A percentile compares a stretch with the other conserved stretches of the same genome.
Evolutionary conservation across 2,888 invertebrate genomes (phyloP).

Genomic region (Latrodectus elegans): DNA sequence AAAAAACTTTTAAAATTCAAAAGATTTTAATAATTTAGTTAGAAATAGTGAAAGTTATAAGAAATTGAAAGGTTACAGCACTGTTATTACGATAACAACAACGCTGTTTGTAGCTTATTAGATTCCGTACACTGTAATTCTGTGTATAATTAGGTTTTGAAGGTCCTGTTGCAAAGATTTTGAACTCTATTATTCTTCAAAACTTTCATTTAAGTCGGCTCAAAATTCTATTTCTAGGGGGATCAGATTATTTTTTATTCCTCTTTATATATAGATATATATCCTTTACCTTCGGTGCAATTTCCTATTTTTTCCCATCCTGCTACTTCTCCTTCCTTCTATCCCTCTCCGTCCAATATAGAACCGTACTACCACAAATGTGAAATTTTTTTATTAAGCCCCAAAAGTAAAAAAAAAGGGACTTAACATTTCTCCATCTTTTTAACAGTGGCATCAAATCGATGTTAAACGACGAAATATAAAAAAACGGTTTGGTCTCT

Average conservation of each 20-base stretch:
- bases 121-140: no score
- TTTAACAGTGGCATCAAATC: conserved; percentile 45
- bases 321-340: not conserved
- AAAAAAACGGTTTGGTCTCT: not conserved
- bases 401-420: not conserved
- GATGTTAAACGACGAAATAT: conserved; percentile 21
- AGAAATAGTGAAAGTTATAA: no score
- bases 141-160: no score
- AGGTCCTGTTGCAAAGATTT: no score
- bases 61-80: no score
- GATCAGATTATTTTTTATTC: conserved; percentile 24
- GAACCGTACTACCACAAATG: not conserved
- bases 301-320: conserved; percentile 30
- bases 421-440: conserved; percentile 38
- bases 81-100: no score
- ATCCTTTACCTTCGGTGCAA: conserved; percentile 1
- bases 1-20: no score
- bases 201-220: no score
- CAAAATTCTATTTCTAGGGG: not conserved
- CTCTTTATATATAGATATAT: conserved; percentile 18
- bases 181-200: no score
- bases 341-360: not conserved
- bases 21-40: no score
- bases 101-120: no score
- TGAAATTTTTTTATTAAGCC: conserved; percentile 19